Evolutionary conservation across 2,113 vertebrate species (phyloP).

Genomic region (Lagopus leucura): DNA sequence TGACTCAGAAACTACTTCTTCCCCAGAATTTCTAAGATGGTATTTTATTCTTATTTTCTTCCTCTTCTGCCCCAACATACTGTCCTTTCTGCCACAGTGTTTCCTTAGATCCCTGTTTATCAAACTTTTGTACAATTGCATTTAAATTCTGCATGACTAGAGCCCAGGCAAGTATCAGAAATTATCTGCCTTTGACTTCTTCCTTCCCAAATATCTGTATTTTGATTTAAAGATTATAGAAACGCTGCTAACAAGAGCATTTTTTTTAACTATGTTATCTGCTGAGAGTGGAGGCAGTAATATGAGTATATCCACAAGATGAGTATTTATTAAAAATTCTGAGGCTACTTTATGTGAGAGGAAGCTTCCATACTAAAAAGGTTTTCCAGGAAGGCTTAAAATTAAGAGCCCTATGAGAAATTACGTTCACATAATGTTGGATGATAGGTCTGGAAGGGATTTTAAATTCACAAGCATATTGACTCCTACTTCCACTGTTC

Average conservation of each 20-base stretch:
- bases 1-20: background rate
- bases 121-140: fast-evolving
- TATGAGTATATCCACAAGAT: background rate
- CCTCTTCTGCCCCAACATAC: background rate
- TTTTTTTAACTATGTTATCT: background rate
- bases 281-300: background rate
- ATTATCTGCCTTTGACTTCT: background rate
- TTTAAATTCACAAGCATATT: background rate
- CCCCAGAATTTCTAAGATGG: background rate
- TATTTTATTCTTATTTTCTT: background rate
- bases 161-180: background rate
- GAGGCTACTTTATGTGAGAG: background rate
- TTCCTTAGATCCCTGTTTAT: background rate
- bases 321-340: background rate
- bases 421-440: background rate
- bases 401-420: background rate
- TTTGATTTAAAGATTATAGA: background rate
- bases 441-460: background rate
- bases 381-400: background rate
- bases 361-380: background rate
- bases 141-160: background rate
- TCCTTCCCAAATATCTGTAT: background rate
- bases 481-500: background rate
- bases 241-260: background rate
- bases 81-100: background rate